Evolutionary conservation across 2,113 vertebrate species (phyloP).

Genomic region (Tinamus guttatus): DNA sequence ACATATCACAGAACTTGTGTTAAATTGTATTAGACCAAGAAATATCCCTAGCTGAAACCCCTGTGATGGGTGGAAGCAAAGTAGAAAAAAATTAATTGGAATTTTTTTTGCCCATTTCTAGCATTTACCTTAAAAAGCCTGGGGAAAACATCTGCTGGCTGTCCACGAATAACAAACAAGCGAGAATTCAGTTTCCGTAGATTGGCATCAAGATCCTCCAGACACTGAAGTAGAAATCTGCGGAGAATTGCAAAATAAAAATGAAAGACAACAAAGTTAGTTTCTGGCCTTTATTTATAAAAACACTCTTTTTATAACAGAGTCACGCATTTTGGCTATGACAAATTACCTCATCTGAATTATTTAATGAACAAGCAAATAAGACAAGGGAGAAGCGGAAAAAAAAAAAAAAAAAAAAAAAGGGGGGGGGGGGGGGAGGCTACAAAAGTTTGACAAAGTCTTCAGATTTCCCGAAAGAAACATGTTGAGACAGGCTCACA

Average conservation of each 20-base stretch:
- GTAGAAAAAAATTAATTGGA: background rate
- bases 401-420: background rate
- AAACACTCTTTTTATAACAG: background rate
- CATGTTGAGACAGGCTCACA: background rate
- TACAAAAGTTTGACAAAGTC: no score
- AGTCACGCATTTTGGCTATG: background rate
- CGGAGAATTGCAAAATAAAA: background rate
- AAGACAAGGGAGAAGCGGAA: accelerated
- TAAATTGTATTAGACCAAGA: background rate
- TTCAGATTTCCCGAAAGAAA: no score
- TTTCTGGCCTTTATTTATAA: background rate
- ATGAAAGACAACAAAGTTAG: no score
- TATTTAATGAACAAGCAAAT: background rate
- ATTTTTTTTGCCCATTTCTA: background rate
- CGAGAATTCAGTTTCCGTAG: conserved; percentile 94
- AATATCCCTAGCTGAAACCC: background rate
- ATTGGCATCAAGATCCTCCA: conserved; percentile 94
- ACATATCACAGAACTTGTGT: background rate
- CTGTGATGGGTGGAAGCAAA: background rate
- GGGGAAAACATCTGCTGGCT: conserved; percentile 96
- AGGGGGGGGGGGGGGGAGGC: no score
- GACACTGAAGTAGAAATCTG: conserved; percentile 94
- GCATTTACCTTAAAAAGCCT: conserved; percentile 91
- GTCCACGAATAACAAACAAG: conserved; percentile 94
- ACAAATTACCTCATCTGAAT: background rate